phyloP scores from a whole-genome alignment of 2,888 invertebrate genomes.

The Tiliacea aurago region DNA sequence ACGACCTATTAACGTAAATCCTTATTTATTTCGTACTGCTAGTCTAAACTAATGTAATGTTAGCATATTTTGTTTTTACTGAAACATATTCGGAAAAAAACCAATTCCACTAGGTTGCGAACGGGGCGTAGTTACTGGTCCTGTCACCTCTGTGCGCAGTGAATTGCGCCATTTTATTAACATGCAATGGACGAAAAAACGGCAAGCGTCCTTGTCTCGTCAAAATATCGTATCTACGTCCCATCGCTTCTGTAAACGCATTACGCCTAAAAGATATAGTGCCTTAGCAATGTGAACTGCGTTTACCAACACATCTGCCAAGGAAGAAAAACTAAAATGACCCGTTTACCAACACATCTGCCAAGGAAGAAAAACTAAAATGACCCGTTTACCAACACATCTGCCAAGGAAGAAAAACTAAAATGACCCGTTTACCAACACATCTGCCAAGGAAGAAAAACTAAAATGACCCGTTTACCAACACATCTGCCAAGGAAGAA shows the following conservation, averaged over 20 bases:
- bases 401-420: no score
- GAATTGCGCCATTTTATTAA: slow-evolving; percentile 6
- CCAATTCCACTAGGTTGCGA: not conserved
- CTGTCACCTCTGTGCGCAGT: slow-evolving; percentile 5
- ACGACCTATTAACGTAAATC: no score
- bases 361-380: no score
- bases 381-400: not conserved
- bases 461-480: no score
- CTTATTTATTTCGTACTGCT: not conserved
- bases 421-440: not conserved
- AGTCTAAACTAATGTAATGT: no score
- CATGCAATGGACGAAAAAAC: not conserved
- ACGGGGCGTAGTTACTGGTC: not conserved
- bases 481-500: no score
- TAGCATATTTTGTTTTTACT: not conserved
- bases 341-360: not conserved
- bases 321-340: no score
- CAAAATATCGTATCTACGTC: not conserved
- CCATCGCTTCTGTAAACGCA: not conserved
- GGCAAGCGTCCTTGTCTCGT: not conserved
- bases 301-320: not conserved
- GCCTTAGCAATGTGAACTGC: not conserved
- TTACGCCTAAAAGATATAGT: not conserved
- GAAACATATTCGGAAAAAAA: not conserved
- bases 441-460: no score